Conservation (phyloP, 2,888 invertebrate genomes). For the Incurvaria masculella region DNA sequence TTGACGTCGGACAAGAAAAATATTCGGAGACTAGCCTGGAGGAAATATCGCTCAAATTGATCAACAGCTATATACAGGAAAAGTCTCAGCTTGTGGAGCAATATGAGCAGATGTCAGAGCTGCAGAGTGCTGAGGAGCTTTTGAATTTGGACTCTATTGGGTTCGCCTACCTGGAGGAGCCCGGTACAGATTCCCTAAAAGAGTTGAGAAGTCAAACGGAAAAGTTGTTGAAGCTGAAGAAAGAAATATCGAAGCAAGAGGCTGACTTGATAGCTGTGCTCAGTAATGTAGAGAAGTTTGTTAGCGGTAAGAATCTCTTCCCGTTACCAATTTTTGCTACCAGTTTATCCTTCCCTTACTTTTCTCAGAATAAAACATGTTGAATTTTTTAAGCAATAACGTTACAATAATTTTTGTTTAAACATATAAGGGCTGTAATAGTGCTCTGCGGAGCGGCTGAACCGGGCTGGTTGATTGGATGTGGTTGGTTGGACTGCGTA, state of each 20-base stretch:
- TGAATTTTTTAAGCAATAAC: too few relatives aligned
- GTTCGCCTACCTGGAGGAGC: constrained; percentile 59
- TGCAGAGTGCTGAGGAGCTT: constrained; percentile 50
- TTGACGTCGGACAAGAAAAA: constrained; percentile 51
- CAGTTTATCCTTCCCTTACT: too few relatives aligned
- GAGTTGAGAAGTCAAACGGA: constrained; percentile 65
- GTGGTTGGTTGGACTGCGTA: too few relatives aligned
- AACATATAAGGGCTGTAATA: too few relatives aligned
- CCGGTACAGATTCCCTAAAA: constrained; percentile 58
- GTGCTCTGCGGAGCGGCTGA: too few relatives aligned
- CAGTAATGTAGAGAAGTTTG: constrained; percentile 32
- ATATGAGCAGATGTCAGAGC: constrained; percentile 64
- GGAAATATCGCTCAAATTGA: constrained; percentile 70
- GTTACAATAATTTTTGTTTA: too few relatives aligned
- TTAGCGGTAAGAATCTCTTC: constrained; percentile 34
- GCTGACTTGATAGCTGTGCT: constrained; percentile 54
- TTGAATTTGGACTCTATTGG: constrained; percentile 61
- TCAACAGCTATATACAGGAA: constrained; percentile 66
- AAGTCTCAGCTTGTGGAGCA: constrained; percentile 67
- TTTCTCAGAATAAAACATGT: too few relatives aligned
- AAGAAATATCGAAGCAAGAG: constrained; percentile 60
- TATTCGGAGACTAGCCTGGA: constrained; percentile 65
- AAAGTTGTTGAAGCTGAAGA: constrained; percentile 60
- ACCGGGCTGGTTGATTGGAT: too few relatives aligned
- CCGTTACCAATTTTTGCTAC: too few relatives aligned